phyloP scores from a whole-genome alignment of 2,888 invertebrate species.

The Leptodirus hochenwartii region DNA sequence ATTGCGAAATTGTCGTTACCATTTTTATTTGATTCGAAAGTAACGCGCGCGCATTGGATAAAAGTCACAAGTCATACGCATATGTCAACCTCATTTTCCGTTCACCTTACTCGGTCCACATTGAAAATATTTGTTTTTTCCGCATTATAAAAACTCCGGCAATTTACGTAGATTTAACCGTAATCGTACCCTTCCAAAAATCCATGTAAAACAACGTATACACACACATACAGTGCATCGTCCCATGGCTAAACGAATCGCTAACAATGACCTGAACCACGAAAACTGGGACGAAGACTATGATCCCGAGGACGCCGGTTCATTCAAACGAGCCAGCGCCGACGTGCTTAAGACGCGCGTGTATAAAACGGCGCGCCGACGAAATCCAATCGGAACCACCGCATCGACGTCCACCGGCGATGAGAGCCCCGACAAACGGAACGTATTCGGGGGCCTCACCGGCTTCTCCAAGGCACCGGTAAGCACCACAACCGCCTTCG shows the following conservation, averaged over 20 bases:
- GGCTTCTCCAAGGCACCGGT: conserved; percentile 36
- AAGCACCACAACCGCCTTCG: conserved; percentile 32
- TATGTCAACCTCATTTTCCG: too few relatives aligned
- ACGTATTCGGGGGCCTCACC: conserved; percentile 51
- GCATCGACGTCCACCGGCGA: too few relatives aligned
- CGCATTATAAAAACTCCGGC: too few relatives aligned
- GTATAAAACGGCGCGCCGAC: conserved; percentile 60
- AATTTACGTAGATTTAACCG: too few relatives aligned
- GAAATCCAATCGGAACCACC: conserved; percentile 25
- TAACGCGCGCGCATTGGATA: too few relatives aligned
- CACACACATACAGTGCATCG: conserved; percentile 5
- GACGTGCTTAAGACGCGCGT: conserved; percentile 57
- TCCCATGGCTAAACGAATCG: conserved; percentile 54
- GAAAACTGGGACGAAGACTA: conserved; percentile 76
- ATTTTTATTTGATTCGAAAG: too few relatives aligned
- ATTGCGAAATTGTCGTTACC: too few relatives aligned
- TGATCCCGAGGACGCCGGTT: conserved; percentile 55
- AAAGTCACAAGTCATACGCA: too few relatives aligned
- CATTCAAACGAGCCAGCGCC: conserved; percentile 45
- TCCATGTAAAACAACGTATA: too few relatives aligned
- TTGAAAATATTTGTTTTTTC: too few relatives aligned
- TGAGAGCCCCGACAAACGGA: conserved; percentile 8
- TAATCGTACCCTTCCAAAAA: too few relatives aligned
- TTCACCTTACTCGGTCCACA: too few relatives aligned
- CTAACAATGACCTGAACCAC: conserved; percentile 58